Percentiles rank a stretch among this genome's conserved stretches.
Evolutionary conservation across 37 sponge, comb jelly and placozoan species (phyloP).

Genomic region (Eunapius fragilis): DNA sequence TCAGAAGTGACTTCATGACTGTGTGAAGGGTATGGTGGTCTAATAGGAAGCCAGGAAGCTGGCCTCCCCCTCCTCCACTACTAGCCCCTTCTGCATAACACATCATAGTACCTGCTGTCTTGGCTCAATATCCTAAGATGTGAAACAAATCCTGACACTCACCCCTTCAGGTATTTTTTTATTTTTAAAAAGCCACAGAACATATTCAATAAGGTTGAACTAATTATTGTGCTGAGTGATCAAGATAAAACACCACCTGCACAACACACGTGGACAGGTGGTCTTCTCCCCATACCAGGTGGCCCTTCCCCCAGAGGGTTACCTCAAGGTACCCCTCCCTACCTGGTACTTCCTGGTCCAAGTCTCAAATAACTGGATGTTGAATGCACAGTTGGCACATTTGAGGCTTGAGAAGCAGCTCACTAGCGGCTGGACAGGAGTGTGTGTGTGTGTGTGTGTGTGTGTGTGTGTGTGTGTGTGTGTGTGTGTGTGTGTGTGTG

Average conservation of each 20-base stretch:
- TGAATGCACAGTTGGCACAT: slow-evolving; percentile 45
- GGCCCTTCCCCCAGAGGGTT: background rate
- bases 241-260: background rate
- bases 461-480: background rate
- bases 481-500: background rate
- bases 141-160: background rate
- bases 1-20: too few relatives aligned
- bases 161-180: too few relatives aligned
- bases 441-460: background rate
- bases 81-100: background rate
- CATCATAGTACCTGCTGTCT: too few relatives aligned
- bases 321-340: background rate
- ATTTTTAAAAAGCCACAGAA: background rate
- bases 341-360: slow-evolving; percentile 87
- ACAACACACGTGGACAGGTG: background rate
- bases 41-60: too few relatives aligned
- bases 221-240: background rate
- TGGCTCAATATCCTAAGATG: background rate
- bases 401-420: slow-evolving; percentile 57
- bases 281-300: background rate
- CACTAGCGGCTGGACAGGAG: slow-evolving; percentile 60
- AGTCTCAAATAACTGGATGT: slow-evolving; percentile 73
- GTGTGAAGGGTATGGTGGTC: too few relatives aligned
- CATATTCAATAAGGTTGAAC: background rate
- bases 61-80: too few relatives aligned